These are phyloP conservation scores for Leptocoma aspasia DNA, from an alignment of 2,113 vertebrate species.

Conservation along the genomic window DNA sequence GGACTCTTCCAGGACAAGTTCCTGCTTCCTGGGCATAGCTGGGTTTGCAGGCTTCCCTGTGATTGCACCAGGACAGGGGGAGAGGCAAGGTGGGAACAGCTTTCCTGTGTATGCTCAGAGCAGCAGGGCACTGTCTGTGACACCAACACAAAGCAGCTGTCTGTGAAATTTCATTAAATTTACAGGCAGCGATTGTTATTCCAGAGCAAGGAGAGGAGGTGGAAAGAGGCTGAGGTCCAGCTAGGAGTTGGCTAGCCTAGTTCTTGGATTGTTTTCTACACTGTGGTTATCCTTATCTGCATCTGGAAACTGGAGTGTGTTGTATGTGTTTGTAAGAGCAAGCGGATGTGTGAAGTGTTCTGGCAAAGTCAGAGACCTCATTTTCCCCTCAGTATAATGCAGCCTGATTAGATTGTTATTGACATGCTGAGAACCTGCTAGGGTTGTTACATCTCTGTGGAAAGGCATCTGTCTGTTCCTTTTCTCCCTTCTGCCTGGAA, in stretches of 20 bases:
- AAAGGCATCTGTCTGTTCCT: slow-evolving; percentile 53
- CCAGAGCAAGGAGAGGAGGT: slow-evolving; percentile 29
- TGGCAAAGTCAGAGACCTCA: slow-evolving; percentile 53
- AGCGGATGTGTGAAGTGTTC: slow-evolving; percentile 54
- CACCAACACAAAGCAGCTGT: neutral
- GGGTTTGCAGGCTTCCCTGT: neutral
- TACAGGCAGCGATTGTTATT: slow-evolving; percentile 12
- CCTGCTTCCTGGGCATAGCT: neutral
- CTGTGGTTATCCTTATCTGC: slow-evolving; percentile 64
- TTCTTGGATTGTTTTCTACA: slow-evolving; percentile 40
- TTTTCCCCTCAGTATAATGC: slow-evolving; percentile 59
- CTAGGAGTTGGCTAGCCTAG: slow-evolving; percentile 37
- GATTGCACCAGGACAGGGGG: neutral
- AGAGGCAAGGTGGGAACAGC: neutral
- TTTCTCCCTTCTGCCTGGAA: slow-evolving; percentile 37
- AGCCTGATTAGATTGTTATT: slow-evolving; percentile 74
- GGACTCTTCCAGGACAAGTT: neutral
- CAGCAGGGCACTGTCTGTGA: neutral
- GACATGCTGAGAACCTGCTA: slow-evolving; percentile 55
- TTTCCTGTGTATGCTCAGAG: neutral
- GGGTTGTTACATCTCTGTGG: slow-evolving; percentile 23
- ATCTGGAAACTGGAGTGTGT: slow-evolving; percentile 47
- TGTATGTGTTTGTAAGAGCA: slow-evolving; percentile 45
- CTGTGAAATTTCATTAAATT: slow-evolving; percentile 14
- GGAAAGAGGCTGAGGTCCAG: slow-evolving; percentile 56